These are phyloP conservation scores for Philopedon plagiatum DNA, from an alignment of 2,888 invertebrate species.

Conservation along the genomic window DNA sequence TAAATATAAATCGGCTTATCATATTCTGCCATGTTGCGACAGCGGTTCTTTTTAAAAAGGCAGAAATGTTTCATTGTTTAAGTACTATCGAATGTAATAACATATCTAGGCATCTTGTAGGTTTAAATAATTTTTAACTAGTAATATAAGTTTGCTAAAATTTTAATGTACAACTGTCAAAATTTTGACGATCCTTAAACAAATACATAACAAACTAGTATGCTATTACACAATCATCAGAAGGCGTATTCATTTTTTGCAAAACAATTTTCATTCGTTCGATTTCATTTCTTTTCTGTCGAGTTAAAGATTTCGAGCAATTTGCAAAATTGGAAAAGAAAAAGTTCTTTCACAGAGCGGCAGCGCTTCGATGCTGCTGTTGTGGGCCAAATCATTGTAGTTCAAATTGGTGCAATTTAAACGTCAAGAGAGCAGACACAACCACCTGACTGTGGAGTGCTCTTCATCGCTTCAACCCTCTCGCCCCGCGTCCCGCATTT, in stretches of 20 bases:
- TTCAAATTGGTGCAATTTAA: constrained; percentile 68
- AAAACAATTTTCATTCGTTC: constrained; percentile 41
- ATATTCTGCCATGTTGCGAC: too few relatives aligned
- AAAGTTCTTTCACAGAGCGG: constrained; percentile 59
- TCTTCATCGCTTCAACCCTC: constrained; percentile 65
- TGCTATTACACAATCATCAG: neutral
- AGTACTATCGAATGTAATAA: too few relatives aligned
- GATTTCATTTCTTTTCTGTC: constrained; percentile 33
- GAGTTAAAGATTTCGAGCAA: constrained; percentile 45
- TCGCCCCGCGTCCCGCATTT: constrained; percentile 60
- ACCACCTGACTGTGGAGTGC: constrained; percentile 69
- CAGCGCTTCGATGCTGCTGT: constrained; percentile 48
- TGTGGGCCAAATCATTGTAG: constrained; percentile 62
- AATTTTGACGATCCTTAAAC: too few relatives aligned
- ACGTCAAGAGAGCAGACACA: constrained; percentile 68
- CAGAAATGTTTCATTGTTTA: too few relatives aligned
- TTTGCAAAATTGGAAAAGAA: constrained; percentile 53
- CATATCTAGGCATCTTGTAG: too few relatives aligned
- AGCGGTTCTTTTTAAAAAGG: too few relatives aligned
- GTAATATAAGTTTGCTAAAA: too few relatives aligned
- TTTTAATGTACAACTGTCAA: too few relatives aligned
- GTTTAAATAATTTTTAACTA: too few relatives aligned
- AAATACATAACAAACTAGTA: neutral
- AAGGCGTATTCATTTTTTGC: constrained; percentile 5
- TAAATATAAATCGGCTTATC: too few relatives aligned